A percentile compares a stretch with the other conserved stretches of the same genome.
Evolutionary conservation across 2,888 invertebrate genomes (phyloP).

Genomic region (Odontocolon sp.): DNA sequence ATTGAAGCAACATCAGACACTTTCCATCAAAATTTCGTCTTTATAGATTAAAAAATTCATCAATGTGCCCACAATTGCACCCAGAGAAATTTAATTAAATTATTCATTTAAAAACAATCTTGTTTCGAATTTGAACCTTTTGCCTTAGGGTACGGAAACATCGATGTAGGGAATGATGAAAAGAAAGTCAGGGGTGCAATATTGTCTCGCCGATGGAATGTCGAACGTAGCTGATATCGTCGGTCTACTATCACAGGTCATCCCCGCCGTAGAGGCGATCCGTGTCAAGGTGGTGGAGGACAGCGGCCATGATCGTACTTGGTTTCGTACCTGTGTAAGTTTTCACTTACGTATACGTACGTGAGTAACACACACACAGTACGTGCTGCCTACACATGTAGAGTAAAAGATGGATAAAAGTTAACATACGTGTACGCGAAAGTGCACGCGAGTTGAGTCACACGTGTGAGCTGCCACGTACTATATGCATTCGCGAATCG

Average conservation of each 20-base stretch:
- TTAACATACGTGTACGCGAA: no score
- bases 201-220: slow-evolving; percentile 25
- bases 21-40: no score
- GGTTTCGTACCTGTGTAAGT: slow-evolving; percentile 48
- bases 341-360: slow-evolving; percentile 25
- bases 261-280: slow-evolving; percentile 62
- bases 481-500: slow-evolving; percentile 28
- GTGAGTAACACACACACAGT: no score
- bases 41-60: no score
- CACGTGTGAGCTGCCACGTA: slow-evolving; percentile 31
- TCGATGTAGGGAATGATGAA: neutral
- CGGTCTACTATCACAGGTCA: slow-evolving; percentile 20
- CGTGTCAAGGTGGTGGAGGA: slow-evolving; percentile 77
- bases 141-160: neutral
- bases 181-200: neutral
- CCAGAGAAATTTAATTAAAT: no score
- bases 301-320: slow-evolving; percentile 71
- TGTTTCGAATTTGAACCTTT: no score
- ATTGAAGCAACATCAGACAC: no score
- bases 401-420: no score
- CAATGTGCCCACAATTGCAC: no score
- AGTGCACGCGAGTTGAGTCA: slow-evolving; percentile 37
- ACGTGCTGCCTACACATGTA: no score
- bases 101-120: no score
- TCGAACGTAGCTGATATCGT: slow-evolving; percentile 28